A percentile compares a stretch with the other conserved stretches of the same genome.
Evolutionary conservation across 2,888 invertebrate species (phyloP).

Genomic region (Leptinotarsa peninsularis): DNA sequence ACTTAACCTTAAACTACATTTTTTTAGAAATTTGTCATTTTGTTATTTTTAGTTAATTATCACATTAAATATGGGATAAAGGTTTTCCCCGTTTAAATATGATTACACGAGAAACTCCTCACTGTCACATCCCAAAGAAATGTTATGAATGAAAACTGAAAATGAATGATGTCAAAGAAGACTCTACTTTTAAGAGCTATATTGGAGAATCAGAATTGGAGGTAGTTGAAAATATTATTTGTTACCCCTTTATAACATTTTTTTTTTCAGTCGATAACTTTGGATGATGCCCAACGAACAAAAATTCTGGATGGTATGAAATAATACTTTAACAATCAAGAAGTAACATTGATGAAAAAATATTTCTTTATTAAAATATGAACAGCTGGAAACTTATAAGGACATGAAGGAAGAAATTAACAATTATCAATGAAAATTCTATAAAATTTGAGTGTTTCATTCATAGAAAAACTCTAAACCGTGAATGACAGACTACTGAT

Average conservation of each 20-base stretch:
- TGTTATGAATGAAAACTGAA: conserved; percentile 33
- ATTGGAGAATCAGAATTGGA: conserved; percentile 62
- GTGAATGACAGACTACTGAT: too few species aligned
- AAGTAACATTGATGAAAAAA: neutral
- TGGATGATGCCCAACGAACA: conserved; percentile 62
- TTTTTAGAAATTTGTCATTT: conserved; percentile 19
- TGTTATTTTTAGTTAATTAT: conserved; percentile 35
- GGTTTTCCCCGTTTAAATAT: conserved; percentile 26
- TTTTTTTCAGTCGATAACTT: conserved; percentile 60
- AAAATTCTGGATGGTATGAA: conserved; percentile 61
- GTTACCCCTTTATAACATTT: neutral
- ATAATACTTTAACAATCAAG: neutral
- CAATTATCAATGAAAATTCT: neutral
- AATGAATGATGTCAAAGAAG: conserved; percentile 61
- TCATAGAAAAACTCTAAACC: too few species aligned
- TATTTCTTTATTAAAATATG: neutral
- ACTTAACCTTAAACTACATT: conserved; percentile 22
- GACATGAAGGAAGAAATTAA: neutral
- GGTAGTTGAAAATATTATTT: conserved; percentile 49
- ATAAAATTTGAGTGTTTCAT: too few species aligned
- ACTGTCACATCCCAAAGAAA: conserved; percentile 21
- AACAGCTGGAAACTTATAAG: neutral
- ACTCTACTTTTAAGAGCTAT: conserved; percentile 64
- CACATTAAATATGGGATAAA: conserved; percentile 38
- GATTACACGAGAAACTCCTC: conserved; percentile 24